Conservation (phyloP, 2,888 invertebrate species). For the Nycteola revayana region DNA sequence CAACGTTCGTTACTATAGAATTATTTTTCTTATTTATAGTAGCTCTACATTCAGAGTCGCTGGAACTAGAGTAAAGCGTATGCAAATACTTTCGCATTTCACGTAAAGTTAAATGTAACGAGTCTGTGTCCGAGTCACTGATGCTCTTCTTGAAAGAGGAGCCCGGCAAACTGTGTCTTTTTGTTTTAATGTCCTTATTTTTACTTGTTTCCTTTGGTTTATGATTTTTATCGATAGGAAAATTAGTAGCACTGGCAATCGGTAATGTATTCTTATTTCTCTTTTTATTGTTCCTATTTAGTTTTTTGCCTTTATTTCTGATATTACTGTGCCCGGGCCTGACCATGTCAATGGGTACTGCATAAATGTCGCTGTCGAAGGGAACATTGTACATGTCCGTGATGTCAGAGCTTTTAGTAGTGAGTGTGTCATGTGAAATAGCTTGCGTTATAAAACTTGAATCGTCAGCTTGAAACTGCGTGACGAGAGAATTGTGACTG, state of each 20-base stretch:
- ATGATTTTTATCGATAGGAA: slow-evolving; percentile 44
- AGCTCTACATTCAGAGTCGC: slow-evolving; percentile 82
- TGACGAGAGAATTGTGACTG: slow-evolving; percentile 91
- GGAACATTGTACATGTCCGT: slow-evolving; percentile 94
- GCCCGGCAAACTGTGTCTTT: slow-evolving; percentile 87
- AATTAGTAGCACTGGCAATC: slow-evolving; percentile 40
- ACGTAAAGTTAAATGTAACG: slow-evolving; percentile 91
- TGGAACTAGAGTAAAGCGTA: slow-evolving; percentile 89
- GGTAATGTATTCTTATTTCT: slow-evolving; percentile 62
- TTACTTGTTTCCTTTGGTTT: slow-evolving; percentile 53
- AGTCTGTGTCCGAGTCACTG: slow-evolving; percentile 84
- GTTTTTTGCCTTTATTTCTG: slow-evolving; percentile 64
- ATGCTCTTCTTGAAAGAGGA: slow-evolving; percentile 81
- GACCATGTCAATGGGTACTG: slow-evolving; percentile 92
- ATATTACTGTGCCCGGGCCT: slow-evolving; percentile 74
- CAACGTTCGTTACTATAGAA: slow-evolving; percentile 70
- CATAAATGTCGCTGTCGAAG: slow-evolving; percentile 93
- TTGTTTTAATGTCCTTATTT: slow-evolving; percentile 71
- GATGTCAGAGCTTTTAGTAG: slow-evolving; percentile 86
- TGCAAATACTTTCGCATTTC: slow-evolving; percentile 93
- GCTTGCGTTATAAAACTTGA: slow-evolving; percentile 94
- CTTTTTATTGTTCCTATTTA: slow-evolving; percentile 59
- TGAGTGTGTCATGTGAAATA: slow-evolving; percentile 91
- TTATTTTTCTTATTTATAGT: slow-evolving; percentile 74
- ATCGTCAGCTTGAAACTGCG: slow-evolving; percentile 89